Evolutionary conservation across 1,140 invertebrate species (phyloP), one percentile per base, ranked within the genome.

Genomic region (Pomacea maculata): DNA sequence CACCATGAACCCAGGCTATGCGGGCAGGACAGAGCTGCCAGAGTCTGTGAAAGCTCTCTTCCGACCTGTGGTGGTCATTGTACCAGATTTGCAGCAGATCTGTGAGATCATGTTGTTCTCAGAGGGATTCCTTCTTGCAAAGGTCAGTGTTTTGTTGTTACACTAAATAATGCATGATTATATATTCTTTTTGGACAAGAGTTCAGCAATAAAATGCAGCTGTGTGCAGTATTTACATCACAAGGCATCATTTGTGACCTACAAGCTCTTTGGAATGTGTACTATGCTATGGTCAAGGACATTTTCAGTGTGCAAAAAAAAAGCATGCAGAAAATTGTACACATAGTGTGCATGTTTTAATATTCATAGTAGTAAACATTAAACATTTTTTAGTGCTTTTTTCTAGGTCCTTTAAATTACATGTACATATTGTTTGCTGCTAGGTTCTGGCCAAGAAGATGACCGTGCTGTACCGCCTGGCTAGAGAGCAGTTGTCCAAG

Each of bases 1-100:
- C 67, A 97, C 96, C 14, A 97, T 98, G 96, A 97, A 97, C 93
- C 96, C 96, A 0, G 96, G 96, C 10, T 97, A 97, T 89, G 96
- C 96, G 0, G 96, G 96, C 1, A 93, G 96, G 72, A 97, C 96
- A 0, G 96, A 97, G 87, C 91, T 98, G 55, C 96, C 96, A 0
- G 96, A 97, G 90, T 97, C 96, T 0, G 95, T 98, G 1, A 98
- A 98, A 89, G 95, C 96, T 0, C 90, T 97, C 0, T 98, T 97
- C 90, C 92, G 97, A 54, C 96, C 97, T 0, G 96, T 97, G 1
- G 96, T 96, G 6, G 97, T 96, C 87, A 95, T 97, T 80, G 94
- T 96, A 45, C 97, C 97, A 0, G 96, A 98, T 90, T 92, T 96
- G 57, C 96, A 97, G 89, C 93, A 96, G 89, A 98, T 98, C 83